These are phyloP conservation scores for Siniperca chuatsi DNA, from an alignment of 2,113 vertebrate species.

Conservation along the genomic window DNA sequence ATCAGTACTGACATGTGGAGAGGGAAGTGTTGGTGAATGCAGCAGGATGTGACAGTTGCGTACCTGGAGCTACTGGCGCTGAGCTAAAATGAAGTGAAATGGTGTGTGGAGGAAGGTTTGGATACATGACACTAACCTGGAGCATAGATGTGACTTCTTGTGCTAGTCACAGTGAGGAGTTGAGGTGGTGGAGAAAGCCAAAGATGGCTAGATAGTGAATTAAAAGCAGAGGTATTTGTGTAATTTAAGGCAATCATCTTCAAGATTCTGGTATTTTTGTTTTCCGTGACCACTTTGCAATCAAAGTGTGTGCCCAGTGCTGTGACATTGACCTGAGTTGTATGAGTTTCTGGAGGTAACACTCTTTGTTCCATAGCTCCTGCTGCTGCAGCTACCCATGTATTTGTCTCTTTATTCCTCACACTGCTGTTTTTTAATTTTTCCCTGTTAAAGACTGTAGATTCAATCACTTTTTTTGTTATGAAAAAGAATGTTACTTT, in stretches of 20 bases:
- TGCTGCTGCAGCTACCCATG: not conserved
- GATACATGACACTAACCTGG: slow-evolving; percentile 13
- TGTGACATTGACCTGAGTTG: not conserved
- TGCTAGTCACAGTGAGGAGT: not conserved
- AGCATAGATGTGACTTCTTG: not conserved
- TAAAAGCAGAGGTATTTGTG: not conserved
- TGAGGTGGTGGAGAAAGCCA: slow-evolving; percentile 3
- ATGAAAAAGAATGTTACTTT: not conserved
- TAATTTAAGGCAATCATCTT: not conserved
- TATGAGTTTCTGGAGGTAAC: not conserved
- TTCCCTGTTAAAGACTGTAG: not conserved
- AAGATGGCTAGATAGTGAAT: not conserved
- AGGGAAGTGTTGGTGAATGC: slow-evolving; percentile 43
- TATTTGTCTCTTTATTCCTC: not conserved
- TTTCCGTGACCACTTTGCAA: not conserved
- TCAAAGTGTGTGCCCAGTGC: not conserved
- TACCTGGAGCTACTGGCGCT: slow-evolving; percentile 52
- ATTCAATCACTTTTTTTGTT: not conserved
- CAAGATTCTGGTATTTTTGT: not conserved
- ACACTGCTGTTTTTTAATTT: not conserved
- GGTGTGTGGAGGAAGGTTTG: slow-evolving; percentile 10
- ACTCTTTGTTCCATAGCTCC: not conserved
- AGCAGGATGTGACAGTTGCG: slow-evolving; percentile 60
- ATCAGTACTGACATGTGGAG: slow-evolving; percentile 63
- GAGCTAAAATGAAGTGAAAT: slow-evolving; percentile 57